Conservation (phyloP, 2,888 invertebrate genomes). For the Hybos culiciformis region DNA sequence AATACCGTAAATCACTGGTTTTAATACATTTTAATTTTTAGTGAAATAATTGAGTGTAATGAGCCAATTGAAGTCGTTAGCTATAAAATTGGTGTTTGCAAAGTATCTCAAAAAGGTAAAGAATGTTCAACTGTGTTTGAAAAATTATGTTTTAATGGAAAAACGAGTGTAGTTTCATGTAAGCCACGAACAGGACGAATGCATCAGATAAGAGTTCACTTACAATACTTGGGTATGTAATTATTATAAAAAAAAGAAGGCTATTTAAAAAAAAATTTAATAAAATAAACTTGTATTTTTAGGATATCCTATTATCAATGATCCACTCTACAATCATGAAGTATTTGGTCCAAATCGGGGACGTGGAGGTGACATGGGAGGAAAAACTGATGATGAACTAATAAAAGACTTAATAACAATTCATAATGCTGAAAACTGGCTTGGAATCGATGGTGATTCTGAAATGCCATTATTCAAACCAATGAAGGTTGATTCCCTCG, state of each 20-base stretch:
- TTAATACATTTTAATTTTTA: no score
- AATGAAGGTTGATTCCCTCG: constrained; percentile 40
- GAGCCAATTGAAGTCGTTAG: constrained; percentile 85
- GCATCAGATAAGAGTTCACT: constrained; percentile 93
- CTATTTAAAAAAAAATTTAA: no score
- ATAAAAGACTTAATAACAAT: constrained; percentile 71
- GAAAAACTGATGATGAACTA: constrained; percentile 70
- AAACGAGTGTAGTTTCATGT: constrained; percentile 82
- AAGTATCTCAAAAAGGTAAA: constrained; percentile 78
- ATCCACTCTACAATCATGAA: constrained; percentile 83
- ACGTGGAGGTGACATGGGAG: constrained; percentile 67
- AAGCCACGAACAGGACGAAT: constrained; percentile 87
- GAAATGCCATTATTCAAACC: constrained; percentile 62
- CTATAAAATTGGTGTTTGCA: constrained; percentile 85
- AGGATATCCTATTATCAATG: constrained; percentile 91
- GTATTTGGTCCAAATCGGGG: constrained; percentile 85
- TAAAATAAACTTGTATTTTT: no score
- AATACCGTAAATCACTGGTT: no score
- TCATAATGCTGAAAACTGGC: constrained; percentile 82
- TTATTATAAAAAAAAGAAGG: no score
- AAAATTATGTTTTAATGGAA: constrained; percentile 69
- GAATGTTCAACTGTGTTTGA: constrained; percentile 80
- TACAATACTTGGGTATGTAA: constrained; percentile 89
- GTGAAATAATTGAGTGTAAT: constrained; percentile 62
- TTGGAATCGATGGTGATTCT: constrained; percentile 72